phyloP scores from a whole-genome alignment of 2,888 invertebrate genomes.

The Falcaria lacertinaria region DNA sequence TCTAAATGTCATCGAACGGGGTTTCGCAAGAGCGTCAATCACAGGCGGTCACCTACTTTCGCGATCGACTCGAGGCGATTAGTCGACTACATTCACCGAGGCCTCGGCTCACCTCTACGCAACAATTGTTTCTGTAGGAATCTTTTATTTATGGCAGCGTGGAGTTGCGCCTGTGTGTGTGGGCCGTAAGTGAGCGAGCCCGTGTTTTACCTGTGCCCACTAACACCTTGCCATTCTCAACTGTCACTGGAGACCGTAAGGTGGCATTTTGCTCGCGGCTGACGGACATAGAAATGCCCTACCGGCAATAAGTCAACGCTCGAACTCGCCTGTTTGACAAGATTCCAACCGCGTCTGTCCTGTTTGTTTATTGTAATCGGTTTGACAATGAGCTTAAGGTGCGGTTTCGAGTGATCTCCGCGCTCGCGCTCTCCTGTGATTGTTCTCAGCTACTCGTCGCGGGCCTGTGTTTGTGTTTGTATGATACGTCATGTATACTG shows the following conservation, averaged over 20 bases:
- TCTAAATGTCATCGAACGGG: conserved; percentile 77
- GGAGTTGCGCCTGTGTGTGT: conserved; percentile 59
- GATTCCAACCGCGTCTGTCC: conserved; percentile 80
- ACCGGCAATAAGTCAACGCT: conserved; percentile 80
- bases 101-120: conserved; percentile 76
- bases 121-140: conserved; percentile 80
- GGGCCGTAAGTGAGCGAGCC: conserved; percentile 59
- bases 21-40: conserved; percentile 77
- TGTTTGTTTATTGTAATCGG: conserved; percentile 80
- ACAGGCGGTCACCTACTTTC: conserved; percentile 79
- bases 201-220: conserved; percentile 72
- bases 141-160: conserved; percentile 78
- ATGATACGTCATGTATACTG: conserved; percentile 76
- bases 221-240: conserved; percentile 19
- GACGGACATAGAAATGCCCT: conserved; percentile 66
- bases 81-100: conserved; percentile 75
- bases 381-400: conserved; percentile 80
- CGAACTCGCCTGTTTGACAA: conserved; percentile 79
- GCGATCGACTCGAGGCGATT: conserved; percentile 75
- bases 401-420: conserved; percentile 78
- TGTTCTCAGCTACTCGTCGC: conserved; percentile 64
- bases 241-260: conserved; percentile 26
- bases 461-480: conserved; percentile 71
- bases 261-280: conserved; percentile 28
- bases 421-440: conserved; percentile 61